Evolutionary conservation across 2,113 vertebrate species (phyloP).

Genomic region (Syngnathus floridae): DNA sequence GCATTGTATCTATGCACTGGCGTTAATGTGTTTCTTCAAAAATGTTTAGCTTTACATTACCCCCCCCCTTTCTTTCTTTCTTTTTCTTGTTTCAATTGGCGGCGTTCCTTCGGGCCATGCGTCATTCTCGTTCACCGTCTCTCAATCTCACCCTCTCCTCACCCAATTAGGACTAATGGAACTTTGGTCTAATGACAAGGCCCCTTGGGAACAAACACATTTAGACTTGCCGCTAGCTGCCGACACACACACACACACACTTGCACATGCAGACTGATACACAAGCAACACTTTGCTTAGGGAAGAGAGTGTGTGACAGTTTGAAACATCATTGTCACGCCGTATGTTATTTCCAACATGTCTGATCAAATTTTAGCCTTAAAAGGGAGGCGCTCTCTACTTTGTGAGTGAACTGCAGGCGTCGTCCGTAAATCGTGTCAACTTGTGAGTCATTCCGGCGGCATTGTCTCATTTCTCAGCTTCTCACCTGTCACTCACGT

Average conservation of each 20-base stretch:
- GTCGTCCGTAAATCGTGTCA: conserved; percentile 10
- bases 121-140: conserved; percentile 22
- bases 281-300: conserved; percentile 17
- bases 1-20: background rate
- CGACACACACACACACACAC: conserved; percentile 37
- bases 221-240: conserved; percentile 50
- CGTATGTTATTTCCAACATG: background rate
- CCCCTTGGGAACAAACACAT: conserved; percentile 64
- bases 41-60: background rate
- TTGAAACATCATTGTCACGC: background rate
- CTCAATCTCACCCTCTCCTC: conserved; percentile 30
- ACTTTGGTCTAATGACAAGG: conserved; percentile 56
- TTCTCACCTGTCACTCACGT: conserved; percentile 41
- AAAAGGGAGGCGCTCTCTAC: background rate
- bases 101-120: conserved; percentile 17
- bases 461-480: conserved; percentile 13
- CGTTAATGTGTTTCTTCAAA: background rate
- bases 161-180: conserved; percentile 66
- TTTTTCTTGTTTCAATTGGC: background rate
- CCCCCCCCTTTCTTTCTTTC: background rate
- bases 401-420: conserved; percentile 4
- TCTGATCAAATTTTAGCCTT: background rate
- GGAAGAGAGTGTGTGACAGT: background rate
- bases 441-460: background rate
- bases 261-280: conserved; percentile 12